Conservation (phyloP, 2,797 vertebrate species). For the Gallinago stenura region DNA sequence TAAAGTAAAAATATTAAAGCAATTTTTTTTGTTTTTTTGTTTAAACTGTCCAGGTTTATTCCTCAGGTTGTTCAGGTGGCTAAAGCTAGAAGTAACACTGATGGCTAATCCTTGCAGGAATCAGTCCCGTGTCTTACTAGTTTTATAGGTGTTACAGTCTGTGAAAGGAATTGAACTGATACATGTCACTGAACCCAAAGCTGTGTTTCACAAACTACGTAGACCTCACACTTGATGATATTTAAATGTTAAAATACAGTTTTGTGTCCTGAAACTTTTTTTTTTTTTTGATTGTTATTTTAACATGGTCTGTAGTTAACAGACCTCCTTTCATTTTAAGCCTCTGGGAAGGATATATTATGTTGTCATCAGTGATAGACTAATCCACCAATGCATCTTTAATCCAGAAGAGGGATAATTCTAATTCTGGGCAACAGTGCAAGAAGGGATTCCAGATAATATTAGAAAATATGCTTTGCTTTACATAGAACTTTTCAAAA, state of each 20-base stretch:
- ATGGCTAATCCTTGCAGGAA: neutral
- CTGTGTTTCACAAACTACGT: neutral
- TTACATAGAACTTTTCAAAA: constrained; percentile 45
- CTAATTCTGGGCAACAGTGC: constrained; percentile 76
- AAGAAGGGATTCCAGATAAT: constrained; percentile 74
- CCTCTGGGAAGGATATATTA: constrained; percentile 68
- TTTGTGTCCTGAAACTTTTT: neutral
- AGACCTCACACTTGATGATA: neutral
- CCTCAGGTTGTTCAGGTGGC: neutral
- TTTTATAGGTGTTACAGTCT: neutral
- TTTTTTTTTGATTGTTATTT: neutral
- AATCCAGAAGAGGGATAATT: constrained; percentile 80
- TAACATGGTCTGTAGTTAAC: constrained; percentile 51
- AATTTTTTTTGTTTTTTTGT: neutral
- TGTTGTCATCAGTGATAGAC: constrained; percentile 78
- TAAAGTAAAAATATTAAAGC: neutral
- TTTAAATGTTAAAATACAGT: neutral
- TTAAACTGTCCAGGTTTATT: neutral
- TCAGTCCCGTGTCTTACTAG: neutral
- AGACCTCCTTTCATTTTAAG: constrained; percentile 67
- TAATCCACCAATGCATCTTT: constrained; percentile 79
- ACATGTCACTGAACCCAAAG: neutral
- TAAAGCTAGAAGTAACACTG: neutral
- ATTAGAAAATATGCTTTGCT: constrained; percentile 69
- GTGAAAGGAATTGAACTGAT: neutral